These are phyloP conservation scores for Romanomermis culicivorax DNA, from an alignment of 2,888 invertebrate genomes.

Conservation along the genomic window DNA sequence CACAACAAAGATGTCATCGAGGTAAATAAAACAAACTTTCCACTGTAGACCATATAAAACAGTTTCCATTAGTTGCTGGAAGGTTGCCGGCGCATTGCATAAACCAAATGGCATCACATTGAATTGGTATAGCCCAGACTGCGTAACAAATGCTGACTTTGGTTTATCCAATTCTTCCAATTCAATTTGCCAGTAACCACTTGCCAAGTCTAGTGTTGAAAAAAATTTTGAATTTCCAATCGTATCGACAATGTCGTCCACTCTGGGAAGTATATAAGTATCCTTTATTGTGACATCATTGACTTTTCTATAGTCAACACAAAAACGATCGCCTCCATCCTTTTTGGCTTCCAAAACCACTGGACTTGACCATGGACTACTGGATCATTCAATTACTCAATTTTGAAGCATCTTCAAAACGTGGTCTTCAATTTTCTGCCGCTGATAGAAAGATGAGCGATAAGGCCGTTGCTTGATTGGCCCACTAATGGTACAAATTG, in stretches of 20 bases:
- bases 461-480: background rate
- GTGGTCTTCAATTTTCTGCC: background rate
- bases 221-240: conserved; percentile 9
- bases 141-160: conserved; percentile 16
- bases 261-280: conserved; percentile 11
- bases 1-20: conserved; percentile 17
- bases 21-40: conserved; percentile 14
- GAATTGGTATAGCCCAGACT: conserved; percentile 17
- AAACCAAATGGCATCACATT: conserved; percentile 19
- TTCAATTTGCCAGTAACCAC: conserved; percentile 14
- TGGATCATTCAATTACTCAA: conserved; percentile 14
- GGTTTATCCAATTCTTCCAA: conserved; percentile 11
- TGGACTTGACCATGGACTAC: conserved; percentile 25
- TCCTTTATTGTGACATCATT: conserved; percentile 14
- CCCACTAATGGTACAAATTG: background rate
- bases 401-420: background rate
- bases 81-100: conserved; percentile 15
- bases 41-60: conserved; percentile 13
- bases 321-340: conserved; percentile 15
- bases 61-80: conserved; percentile 16
- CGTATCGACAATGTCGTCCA: conserved; percentile 11
- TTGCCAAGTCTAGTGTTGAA: conserved; percentile 12
- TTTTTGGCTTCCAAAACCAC: conserved; percentile 26
- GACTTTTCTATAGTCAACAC: conserved; percentile 16
- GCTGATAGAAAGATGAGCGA: too few species aligned